phyloP scores from a whole-genome alignment of 2,113 vertebrate genomes.

The Chaetodon auriga region DNA sequence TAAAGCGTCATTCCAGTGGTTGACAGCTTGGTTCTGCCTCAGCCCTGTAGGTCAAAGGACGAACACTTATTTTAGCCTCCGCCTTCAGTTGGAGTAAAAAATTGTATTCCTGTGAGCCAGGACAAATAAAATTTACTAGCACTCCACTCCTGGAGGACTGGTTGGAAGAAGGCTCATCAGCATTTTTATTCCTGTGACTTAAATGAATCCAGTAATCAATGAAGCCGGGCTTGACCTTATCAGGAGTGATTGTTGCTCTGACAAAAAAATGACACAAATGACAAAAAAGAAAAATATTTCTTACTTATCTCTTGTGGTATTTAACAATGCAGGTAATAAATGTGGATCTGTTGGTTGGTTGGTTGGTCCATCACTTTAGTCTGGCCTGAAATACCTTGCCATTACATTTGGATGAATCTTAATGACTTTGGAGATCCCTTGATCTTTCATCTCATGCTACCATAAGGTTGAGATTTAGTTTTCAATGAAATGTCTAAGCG shows the following conservation, averaged over 20 bases:
- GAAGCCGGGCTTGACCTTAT: neutral
- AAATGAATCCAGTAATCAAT: neutral
- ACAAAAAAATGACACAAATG: too few relatives aligned
- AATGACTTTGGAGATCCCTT: too few relatives aligned
- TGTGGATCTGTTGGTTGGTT: too few relatives aligned
- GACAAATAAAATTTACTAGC: neutral
- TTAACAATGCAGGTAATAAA: neutral
- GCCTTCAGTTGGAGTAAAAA: constrained; percentile 21
- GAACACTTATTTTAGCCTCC: constrained; percentile 9
- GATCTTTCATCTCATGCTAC: too few relatives aligned
- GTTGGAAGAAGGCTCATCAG: neutral
- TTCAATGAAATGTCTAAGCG: too few relatives aligned
- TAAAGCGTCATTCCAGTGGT: constrained; percentile 58
- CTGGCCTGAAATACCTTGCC: neutral
- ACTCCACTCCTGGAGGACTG: neutral
- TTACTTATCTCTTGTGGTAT: neutral
- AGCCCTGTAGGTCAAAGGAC: constrained; percentile 3
- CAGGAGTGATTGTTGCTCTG: neutral
- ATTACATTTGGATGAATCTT: neutral
- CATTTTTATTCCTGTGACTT: constrained; percentile 1
- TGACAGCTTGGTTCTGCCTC: constrained; percentile 23
- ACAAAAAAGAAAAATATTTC: too few relatives aligned
- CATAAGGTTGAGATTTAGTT: too few relatives aligned
- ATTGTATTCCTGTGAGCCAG: neutral
- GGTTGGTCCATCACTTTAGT: neutral